Evolutionary conservation across 2,888 invertebrate species (phyloP), one percentile per base, ranked within the genome.

Genomic region (Malthinus flaveolus): DNA sequence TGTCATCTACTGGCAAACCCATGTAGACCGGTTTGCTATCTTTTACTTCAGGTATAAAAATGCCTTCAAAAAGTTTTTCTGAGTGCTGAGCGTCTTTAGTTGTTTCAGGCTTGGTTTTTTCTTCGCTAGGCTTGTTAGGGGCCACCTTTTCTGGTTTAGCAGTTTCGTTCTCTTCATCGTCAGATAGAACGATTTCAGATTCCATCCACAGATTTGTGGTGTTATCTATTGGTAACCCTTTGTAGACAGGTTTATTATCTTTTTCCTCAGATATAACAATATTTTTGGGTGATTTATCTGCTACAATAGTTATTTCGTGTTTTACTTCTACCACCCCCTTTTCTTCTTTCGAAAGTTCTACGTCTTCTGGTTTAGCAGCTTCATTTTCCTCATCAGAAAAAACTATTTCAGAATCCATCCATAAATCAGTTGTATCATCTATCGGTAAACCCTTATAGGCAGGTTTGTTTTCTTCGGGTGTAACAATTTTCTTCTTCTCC

Each of bases 151-250:
- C 39, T 6, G 39, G 2, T 42, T 7, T 10, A 49, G 42, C 6
- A 42, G 48, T 3, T 42, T 56, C 44, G 34, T 32, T 8, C 32
- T 61, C 59, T 56, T 71, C 69, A 7, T 69, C 70, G 51, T 73
- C 69, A 44, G 68, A 70, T n/a, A 71, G 58, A 12, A 59, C 59
- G 36, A 68, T 57, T 35, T 69, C 67, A 59, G 70, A 65, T 56
- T 70, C 68, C 71, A 80, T 73, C 72, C 78, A 78, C 1, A 70
- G 59, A 44, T 66, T 72, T 13, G 73, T 63, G 0, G 74, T 65
- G 23, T 74, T 72, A 53, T 52, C 57, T 8, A 48, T 52, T 23
- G 52, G 57, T 8, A 57, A 52, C 7, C 52, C 57, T 47, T 57
- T 57, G n/a, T 47, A 51, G 7, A 11, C 36, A 10, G 45, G 35